Base-by-base conservation (phyloP, 1,140 invertebrate genomes). In the Drosophila takahashii region DNA sequence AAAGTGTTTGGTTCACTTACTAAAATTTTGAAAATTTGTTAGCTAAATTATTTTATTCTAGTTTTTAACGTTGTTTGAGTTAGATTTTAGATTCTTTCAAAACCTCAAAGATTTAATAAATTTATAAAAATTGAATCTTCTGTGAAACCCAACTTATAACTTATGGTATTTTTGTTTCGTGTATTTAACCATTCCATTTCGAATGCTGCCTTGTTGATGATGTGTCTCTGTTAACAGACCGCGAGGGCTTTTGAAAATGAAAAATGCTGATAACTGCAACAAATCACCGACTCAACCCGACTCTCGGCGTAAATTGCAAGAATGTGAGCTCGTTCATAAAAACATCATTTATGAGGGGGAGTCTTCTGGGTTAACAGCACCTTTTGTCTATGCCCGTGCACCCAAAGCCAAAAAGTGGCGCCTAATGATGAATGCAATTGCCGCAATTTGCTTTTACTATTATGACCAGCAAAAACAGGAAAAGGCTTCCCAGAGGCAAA, bases 221-320 rank as follows among this genome's bases (percentile, higher is more conserved):
- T 86, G 75, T 73, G 84, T 67, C 61, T 45, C 44, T 53, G 48
- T 61, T 75, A 77, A 75, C 71, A 75, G 71, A 50, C 60, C 73
- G 52, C 72, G 52, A 74, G 58, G 67, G 81, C 77, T 77, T 79
- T 87, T 81, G 26, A 52, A 65, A 89, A 76, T 87, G 84, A 87
- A 79, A 87, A 87, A 87, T 87, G 84, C 79, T 86, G 84, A 86
- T 86, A 86, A 89, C 75, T 86, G 79, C 75, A 76, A 89, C 83
- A 86, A 86, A 86, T 86, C 83, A 77, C 79, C 58, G 56, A 70
- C 47, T 61, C 73, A 52, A 66, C 62, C 65, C 18, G 22, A 56
- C 57, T 34, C 69, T 59, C 36, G 56, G 39, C 79, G 60, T 75
- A 66, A 78, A 79, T 77, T 79, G 62, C 62, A 83, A 47, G 79